phyloP scores from a whole-genome alignment of 2,113 vertebrate species.

The Phylloscopus whistleri region DNA sequence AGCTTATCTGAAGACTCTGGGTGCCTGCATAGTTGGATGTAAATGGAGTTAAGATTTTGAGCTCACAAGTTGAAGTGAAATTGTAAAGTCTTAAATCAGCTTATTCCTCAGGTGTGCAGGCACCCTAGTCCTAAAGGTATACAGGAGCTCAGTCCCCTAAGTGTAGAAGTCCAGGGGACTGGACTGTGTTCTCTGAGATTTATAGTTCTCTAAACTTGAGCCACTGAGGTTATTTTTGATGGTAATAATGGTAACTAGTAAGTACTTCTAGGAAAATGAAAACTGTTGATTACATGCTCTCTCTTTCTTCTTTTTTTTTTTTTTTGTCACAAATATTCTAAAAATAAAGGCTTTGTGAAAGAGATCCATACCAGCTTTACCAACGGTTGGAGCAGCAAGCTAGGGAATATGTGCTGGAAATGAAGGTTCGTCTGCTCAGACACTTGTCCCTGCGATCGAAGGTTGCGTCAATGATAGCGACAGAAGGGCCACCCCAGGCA shows the following conservation, averaged over 20 bases:
- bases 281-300: neutral
- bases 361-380: slow-evolving; percentile 96
- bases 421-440: slow-evolving; percentile 93
- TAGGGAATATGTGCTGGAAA: slow-evolving; percentile 92
- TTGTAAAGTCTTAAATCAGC: neutral
- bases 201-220: neutral
- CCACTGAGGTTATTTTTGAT: neutral
- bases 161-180: neutral
- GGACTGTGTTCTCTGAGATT: neutral
- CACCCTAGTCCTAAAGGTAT: neutral
- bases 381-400: slow-evolving; percentile 95
- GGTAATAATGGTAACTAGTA: neutral
- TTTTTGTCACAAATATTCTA: neutral
- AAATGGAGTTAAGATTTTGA: neutral
- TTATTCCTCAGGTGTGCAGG: neutral
- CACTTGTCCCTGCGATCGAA: slow-evolving; percentile 87
- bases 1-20: neutral
- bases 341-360: slow-evolving; percentile 86
- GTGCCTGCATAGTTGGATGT: neutral
- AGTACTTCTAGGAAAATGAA: neutral
- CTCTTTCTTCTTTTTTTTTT: neutral
- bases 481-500: slow-evolving; percentile 90
- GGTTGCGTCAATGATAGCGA: slow-evolving; percentile 65
- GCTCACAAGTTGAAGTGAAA: neutral
- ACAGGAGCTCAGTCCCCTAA: neutral